Conservation (phyloP, 2,888 invertebrate species). For the Ophion ellenae region DNA sequence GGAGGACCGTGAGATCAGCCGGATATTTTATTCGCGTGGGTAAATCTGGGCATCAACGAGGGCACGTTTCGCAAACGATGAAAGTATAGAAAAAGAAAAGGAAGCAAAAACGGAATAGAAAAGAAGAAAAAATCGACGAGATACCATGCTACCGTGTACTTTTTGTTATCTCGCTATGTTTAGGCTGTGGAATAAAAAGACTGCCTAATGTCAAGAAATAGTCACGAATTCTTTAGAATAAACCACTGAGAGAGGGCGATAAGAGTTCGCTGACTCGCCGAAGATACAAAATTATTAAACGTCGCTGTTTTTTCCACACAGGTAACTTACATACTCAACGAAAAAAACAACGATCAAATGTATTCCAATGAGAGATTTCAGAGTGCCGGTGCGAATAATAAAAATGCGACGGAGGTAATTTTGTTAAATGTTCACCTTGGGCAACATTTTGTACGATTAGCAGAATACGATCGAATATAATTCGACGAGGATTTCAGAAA, state of each 20-base stretch:
- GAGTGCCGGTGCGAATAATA: no score
- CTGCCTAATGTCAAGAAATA: constrained; percentile 24
- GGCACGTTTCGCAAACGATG: background rate
- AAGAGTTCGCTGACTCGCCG: constrained; percentile 18
- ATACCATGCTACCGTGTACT: constrained; percentile 46
- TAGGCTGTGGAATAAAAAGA: constrained; percentile 42
- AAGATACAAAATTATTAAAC: no score
- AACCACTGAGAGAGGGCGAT: constrained; percentile 7
- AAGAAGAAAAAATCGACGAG: constrained; percentile 18
- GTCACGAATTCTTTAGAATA: constrained; percentile 1
- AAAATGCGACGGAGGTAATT: no score
- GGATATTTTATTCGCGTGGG: constrained; percentile 49
- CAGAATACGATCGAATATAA: no score
- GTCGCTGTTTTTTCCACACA: no score
- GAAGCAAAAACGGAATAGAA: background rate
- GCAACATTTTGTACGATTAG: no score
- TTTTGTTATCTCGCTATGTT: constrained; percentile 48
- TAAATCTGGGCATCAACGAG: constrained; percentile 4
- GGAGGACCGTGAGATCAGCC: background rate
- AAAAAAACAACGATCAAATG: no score
- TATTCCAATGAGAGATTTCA: no score
- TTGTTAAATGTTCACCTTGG: no score
- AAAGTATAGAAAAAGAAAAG: constrained; percentile 29
- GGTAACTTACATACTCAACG: no score
- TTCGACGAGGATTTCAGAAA: no score